Evolutionary conservation across 2,888 invertebrate species (phyloP), one percentile per base, ranked within the genome.

Genomic region (Ariolimax columbianus): DNA sequence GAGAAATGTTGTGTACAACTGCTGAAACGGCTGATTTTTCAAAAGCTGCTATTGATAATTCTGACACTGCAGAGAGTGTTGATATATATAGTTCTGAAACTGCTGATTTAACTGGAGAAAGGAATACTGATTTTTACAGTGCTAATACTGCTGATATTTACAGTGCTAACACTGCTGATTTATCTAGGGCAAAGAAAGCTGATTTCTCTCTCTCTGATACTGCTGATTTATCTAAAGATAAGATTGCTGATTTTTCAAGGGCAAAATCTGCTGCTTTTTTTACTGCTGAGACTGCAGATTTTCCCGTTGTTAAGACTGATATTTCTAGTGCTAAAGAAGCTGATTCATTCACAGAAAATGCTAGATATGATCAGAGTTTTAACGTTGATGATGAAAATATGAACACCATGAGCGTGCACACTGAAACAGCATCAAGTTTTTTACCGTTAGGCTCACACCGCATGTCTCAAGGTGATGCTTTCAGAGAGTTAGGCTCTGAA

Each of bases 301-400:
- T 40, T 40, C 7, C 3, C 7, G 9, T 4, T 72, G 40, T 4
- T 40, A n/a, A 26, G 26, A n/a, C 72, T 40, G 23, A 7, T n/a
- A 43, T 9, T n/a, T 73, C n/a, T 14, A n/a, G n/a, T n/a, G n/a
- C n/a, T n/a, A n/a, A n/a, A n/a, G n/a, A n/a, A n/a, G n/a, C n/a
- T n/a, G n/a, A n/a, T n/a, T n/a, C n/a, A n/a, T 43, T 30, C 30
- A 23, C 73, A 43, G 11, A 47, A 43, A 17, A 30, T 43, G 43
- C n/a, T n/a, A 55, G 38, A 77, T 77, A 77, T 36, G 78, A 78
- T 78, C 78, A 63, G 36, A 63, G 78, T 40, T 78, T 78, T 40
- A 63, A 78, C 63, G 63, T 26, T 63, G 63, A 78, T 7, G 63
- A 40, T 14, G 40, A 78, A 23, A 78, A n/a, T 63, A 9, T 38